Conservation (phyloP, 2,797 vertebrate genomes). For the Rhincodon typus region DNA sequence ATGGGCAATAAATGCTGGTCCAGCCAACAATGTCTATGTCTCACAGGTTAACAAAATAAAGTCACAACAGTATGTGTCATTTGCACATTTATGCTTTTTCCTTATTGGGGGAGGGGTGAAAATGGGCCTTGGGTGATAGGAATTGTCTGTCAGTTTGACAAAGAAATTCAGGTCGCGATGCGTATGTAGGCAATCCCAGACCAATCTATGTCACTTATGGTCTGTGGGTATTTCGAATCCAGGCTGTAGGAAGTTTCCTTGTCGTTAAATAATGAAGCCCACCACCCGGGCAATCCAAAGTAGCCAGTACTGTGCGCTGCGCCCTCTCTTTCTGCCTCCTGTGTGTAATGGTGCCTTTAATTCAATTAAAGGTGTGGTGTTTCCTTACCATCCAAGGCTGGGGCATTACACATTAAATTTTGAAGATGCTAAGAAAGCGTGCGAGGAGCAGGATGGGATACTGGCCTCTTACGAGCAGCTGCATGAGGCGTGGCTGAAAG, state of each 20-base stretch:
- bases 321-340: background rate
- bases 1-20: no score
- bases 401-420: conserved; percentile 88
- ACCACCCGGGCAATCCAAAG: background rate
- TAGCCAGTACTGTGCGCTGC: background rate
- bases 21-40: no score
- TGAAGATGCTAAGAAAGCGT: conserved; percentile 73
- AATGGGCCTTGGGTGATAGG: background rate
- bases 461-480: conserved; percentile 84
- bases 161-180: background rate
- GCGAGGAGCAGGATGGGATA: conserved; percentile 79
- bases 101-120: background rate
- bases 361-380: conserved; percentile 73
- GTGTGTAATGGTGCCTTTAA: background rate
- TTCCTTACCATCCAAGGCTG: conserved; percentile 80
- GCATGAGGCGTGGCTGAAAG: conserved; percentile 81
- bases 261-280: no score
- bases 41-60: no score
- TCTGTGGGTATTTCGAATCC: background rate
- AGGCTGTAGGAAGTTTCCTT: background rate
- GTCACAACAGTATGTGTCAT: no score
- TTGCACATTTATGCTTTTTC: no score
- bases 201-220: background rate
- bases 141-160: background rate
- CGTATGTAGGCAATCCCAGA: background rate